Conservation (phyloP, 2,113 vertebrate genomes). For the Ochotona princeps region DNA sequence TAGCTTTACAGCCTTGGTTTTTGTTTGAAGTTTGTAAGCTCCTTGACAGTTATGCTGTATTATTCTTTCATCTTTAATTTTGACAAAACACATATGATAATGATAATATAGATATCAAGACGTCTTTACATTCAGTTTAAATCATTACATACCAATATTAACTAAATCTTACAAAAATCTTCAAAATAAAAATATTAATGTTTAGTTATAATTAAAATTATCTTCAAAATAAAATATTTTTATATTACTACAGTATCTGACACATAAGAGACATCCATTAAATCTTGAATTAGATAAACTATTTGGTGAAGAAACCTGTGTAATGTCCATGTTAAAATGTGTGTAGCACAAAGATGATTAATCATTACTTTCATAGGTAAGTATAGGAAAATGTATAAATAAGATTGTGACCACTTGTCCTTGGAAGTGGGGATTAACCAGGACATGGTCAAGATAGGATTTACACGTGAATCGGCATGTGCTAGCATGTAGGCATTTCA, state of each 20-base stretch:
- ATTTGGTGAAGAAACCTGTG: not conserved
- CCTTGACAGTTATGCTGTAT: not conserved
- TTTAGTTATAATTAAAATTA: too few species aligned
- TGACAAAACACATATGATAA: not conserved
- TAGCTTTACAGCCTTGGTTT: not conserved
- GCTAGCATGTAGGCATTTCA: not conserved
- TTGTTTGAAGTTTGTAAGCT: not conserved
- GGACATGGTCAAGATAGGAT: not conserved
- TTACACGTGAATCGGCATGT: not conserved
- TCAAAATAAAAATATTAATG: not conserved
- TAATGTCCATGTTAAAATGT: not conserved
- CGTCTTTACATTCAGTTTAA: slow-evolving; percentile 11
- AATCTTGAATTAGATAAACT: not conserved
- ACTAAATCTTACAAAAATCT: not conserved
- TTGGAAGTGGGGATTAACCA: not conserved
- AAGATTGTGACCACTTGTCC: not conserved
- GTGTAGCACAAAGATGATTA: not conserved
- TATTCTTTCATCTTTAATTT: not conserved
- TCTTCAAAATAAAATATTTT: not conserved
- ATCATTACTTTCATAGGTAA: not conserved
- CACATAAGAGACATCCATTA: not conserved
- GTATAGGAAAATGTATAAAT: not conserved
- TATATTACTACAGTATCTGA: not conserved
- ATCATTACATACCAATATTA: not conserved
- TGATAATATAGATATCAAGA: not conserved